Evolutionary conservation across 2,113 vertebrate genomes (phyloP), one percentile per base, ranked within the genome.

Genomic region (Melospiza melodia): DNA sequence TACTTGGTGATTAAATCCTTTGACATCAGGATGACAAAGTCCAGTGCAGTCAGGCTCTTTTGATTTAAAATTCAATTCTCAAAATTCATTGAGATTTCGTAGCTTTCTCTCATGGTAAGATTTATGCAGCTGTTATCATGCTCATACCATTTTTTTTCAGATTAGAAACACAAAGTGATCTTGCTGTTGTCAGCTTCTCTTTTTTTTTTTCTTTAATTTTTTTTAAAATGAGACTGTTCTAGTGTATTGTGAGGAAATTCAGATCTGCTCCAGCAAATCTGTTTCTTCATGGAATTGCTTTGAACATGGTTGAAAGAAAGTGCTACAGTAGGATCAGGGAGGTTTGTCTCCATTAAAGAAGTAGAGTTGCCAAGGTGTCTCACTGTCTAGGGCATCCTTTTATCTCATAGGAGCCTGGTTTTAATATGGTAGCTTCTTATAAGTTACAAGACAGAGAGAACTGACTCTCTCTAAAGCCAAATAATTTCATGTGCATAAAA

Each of bases 81-180:
- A 58, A 94, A 87, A 86, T 87, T 94, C 39, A 14, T 59, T 58
- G 41, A 66, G 54, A 46, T 94, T 89, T 93, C 89, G 43, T 58
- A 54, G 18, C 63, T 75, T 78, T 89, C 35, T 89, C 13, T 78
- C 55, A 22, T 37, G 11, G 46, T 78, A 79, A 68, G 65, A 52
- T 93, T 87, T 94, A 87, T 58, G 58, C 67, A 74, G 82, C 73
- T 79, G 39, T 74, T 84, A 49, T 2, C 69, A 14, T 62, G 16
- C 35, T 85, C 44, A 68, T 83, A 37, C 37, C 20, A 2, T 73
- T 87, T 82, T 41, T 41, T 94, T 91, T 82, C 39, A 73, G 44
- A 62, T 41, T 28, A 69, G 58, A 76, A 86, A 94, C 82, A 22
- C 51, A 75, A 69, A 87, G 63, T 79, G 8, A 61, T 52, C 37